Evolutionary conservation across 2,888 invertebrate genomes (phyloP).

Genomic region (Tupiocoris notatus): DNA sequence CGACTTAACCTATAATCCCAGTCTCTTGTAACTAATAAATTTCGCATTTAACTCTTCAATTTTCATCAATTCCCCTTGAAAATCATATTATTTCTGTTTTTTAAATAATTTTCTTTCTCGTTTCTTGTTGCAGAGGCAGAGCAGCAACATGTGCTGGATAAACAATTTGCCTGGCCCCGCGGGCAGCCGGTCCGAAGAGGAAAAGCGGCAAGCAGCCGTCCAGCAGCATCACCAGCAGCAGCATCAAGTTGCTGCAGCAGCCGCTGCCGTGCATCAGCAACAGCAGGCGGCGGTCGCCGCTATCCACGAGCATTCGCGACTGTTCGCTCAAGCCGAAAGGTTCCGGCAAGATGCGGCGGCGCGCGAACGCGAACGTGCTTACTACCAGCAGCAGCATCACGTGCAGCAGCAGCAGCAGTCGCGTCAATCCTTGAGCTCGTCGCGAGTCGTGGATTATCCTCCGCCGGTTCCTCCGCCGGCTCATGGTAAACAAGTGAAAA

Average conservation of each 20-base stretch:
- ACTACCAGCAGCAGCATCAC: conserved; percentile 53
- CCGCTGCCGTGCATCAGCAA: conserved; percentile 19
- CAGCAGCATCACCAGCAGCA: conserved; percentile 43
- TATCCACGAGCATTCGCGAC: conserved; percentile 23
- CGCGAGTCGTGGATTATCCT: conserved; percentile 55
- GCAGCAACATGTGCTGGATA: conserved; percentile 51
- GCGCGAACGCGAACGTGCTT: conserved; percentile 54
- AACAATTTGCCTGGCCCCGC: conserved; percentile 53
- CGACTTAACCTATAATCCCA: no score
- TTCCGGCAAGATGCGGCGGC: conserved; percentile 50
- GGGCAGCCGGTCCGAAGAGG: conserved; percentile 51
- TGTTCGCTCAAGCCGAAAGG: conserved; percentile 25
- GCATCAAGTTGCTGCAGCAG: conserved; percentile 21
- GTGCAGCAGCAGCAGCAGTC: conserved; percentile 53
- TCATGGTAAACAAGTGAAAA: conserved; percentile 53
- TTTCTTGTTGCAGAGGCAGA: conserved; percentile 48
- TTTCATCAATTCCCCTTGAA: no score
- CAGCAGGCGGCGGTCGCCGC: conserved; percentile 48
- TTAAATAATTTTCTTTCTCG: background rate
- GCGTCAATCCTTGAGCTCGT: conserved; percentile 9
- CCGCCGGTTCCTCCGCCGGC: conserved; percentile 57
- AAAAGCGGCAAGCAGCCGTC: conserved; percentile 51
- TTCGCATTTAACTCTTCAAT: no score
- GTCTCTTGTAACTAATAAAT: no score
- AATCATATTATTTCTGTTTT: no score